phyloP scores from a whole-genome alignment of 1,140 invertebrate species.

The Diprion similis region DNA sequence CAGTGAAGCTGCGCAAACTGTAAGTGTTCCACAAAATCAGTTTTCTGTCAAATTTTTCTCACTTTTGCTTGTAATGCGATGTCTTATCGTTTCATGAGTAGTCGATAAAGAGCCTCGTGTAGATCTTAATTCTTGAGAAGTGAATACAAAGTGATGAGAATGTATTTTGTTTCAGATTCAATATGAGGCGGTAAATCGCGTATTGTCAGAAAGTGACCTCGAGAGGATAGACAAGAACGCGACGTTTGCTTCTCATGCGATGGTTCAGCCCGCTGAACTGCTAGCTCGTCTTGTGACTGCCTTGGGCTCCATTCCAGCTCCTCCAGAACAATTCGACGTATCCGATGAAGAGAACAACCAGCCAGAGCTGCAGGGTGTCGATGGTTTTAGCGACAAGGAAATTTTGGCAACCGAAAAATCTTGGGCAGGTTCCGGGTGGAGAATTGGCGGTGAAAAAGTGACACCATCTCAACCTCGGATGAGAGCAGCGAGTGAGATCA shows the following conservation, averaged over 20 bases:
- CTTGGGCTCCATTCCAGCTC: constrained; percentile 68
- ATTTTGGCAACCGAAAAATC: constrained; percentile 72
- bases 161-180: constrained; percentile 44
- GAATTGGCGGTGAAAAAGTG: constrained; percentile 61
- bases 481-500: constrained; percentile 60
- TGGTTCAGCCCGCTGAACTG: constrained; percentile 75
- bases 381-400: constrained; percentile 72
- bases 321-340: constrained; percentile 55
- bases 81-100: no score
- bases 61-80: neutral
- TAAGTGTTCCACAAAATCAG: constrained; percentile 29
- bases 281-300: constrained; percentile 78
- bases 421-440: constrained; percentile 54
- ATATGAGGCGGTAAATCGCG: constrained; percentile 62
- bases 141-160: no score
- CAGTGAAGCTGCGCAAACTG: constrained; percentile 56
- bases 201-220: constrained; percentile 78
- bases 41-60: neutral
- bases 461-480: constrained; percentile 57
- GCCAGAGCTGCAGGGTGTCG: constrained; percentile 55
- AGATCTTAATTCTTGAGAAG: no score
- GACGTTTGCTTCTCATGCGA: constrained; percentile 69
- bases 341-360: constrained; percentile 29
- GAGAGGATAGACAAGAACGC: constrained; percentile 78
- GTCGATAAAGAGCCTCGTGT: no score